A percentile compares a stretch with the other conserved stretches of the same genome.
Evolutionary conservation across 2,888 invertebrate genomes (phyloP).

Genomic region (Eueremaeus valkanovi): DNA sequence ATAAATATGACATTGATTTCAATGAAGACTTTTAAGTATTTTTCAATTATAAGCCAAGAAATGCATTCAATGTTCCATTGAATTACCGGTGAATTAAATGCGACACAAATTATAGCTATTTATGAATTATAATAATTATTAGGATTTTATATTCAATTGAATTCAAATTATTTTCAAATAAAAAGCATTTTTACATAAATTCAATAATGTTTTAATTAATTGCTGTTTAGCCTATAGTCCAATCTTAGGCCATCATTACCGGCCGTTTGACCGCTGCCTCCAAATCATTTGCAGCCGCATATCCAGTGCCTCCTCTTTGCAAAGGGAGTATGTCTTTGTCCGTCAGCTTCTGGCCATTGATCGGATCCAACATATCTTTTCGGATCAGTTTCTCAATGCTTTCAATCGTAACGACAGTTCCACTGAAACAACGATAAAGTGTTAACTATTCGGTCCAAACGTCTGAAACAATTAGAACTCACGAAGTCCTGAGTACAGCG

Average conservation of each 20-base stretch:
- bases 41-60: too few relatives aligned
- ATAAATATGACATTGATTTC: background rate
- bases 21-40: too few relatives aligned
- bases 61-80: background rate
- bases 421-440: conserved; percentile 59
- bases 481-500: conserved; percentile 84
- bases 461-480: conserved; percentile 53
- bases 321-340: conserved; percentile 89
- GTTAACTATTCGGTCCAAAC: background rate
- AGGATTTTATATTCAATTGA: conserved; percentile 1
- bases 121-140: background rate
- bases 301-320: conserved; percentile 94
- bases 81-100: conserved; percentile 5
- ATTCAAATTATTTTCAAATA: too few relatives aligned
- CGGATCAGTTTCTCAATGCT: conserved; percentile 93
- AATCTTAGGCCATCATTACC: conserved; percentile 48
- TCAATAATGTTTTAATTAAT: background rate
- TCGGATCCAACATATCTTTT: conserved; percentile 93
- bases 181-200: too few relatives aligned
- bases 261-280: conserved; percentile 57
- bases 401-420: conserved; percentile 91
- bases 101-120: background rate
- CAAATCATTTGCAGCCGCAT: conserved; percentile 77
- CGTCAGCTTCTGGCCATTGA: conserved; percentile 73
- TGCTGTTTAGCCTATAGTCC: background rate